Evolutionary conservation across 1,140 invertebrate genomes (phyloP), one percentile per base, ranked within the genome.

Genomic region (Hypothenemus hampei): DNA sequence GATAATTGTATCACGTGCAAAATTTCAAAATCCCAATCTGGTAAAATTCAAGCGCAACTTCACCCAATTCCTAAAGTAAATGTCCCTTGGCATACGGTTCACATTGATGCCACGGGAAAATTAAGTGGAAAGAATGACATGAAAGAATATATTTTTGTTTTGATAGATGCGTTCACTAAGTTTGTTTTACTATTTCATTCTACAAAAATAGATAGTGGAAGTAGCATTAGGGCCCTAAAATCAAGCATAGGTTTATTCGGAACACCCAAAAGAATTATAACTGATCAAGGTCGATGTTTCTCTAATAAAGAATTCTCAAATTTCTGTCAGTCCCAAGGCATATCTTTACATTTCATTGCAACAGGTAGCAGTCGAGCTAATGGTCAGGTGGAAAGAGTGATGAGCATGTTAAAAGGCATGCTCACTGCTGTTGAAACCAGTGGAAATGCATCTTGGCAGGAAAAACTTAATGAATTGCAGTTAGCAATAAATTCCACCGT

Each of bases 1-100:
- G 59, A 62, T 13, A 57, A 62, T 1, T 68, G 66, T 44, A 47
- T 66, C 0, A 31, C 63, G 15, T 67, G 65, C 26, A 64, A 63
- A 41, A 58, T 51, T 10, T 63, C 56, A 1, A 67, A 68, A 53
- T 16, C 8, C 22, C 15, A 18, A 33, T 19, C 43, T 33, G 52
- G 52, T 35, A 8, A 16, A 46, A 11, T 3, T 4, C 52, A 55
- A 49, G 20, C 13, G 19, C 11, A 19, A 6, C 10, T 55, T 22
- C 16, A 33, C 18, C 26, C 52, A 7, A 55, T 55, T 31, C 52
- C 52, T 19, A 55, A 55, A 46, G 19, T 26, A 16, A 11, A 18
- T 1, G n/a, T 35, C 16, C 52, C 52, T 18, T 45, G 10, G 10
- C 43, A 45, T 37, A 55, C 52, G 8, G 26, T 55, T 37, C 52